These are phyloP conservation scores for Operophtera brumata DNA, from an alignment of 2,888 invertebrate genomes.

Conservation along the genomic window DNA sequence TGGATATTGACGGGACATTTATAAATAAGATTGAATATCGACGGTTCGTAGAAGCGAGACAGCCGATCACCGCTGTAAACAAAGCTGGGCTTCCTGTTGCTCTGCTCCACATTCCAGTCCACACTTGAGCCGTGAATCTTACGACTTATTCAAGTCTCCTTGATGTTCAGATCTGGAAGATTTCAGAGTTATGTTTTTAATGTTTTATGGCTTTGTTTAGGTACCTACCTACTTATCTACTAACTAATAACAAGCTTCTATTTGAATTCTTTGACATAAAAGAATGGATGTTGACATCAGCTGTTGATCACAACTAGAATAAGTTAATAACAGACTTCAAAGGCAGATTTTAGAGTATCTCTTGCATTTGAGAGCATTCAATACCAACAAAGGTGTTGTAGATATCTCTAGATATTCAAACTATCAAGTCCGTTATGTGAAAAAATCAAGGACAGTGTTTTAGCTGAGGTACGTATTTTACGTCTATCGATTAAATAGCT, in stretches of 20 bases:
- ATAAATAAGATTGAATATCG: conserved; percentile 32
- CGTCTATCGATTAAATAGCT: too few species aligned
- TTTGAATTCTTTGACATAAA: too few species aligned
- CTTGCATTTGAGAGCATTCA: too few species aligned
- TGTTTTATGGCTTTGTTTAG: conserved; percentile 2
- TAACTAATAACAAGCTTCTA: too few species aligned
- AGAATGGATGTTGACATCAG: background rate
- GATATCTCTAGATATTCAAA: too few species aligned
- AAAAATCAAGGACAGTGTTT: too few species aligned
- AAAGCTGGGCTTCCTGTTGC: conserved; percentile 47
- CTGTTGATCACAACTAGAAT: background rate
- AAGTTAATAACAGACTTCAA: background rate
- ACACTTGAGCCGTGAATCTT: conserved; percentile 14
- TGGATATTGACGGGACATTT: conserved; percentile 30
- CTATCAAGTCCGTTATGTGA: too few species aligned
- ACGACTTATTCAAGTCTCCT: conserved; percentile 4
- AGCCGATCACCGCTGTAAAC: conserved; percentile 42
- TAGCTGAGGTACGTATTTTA: too few species aligned
- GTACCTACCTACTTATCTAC: too few species aligned
- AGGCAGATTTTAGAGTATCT: too few species aligned
- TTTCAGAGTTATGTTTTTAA: background rate
- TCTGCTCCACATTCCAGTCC: conserved; percentile 33
- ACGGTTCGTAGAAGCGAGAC: conserved; percentile 38
- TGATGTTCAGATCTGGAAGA: background rate
- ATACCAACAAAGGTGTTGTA: background rate